Base-by-base conservation (phyloP, 2,113 vertebrate species). In the Guaruba guarouba region DNA sequence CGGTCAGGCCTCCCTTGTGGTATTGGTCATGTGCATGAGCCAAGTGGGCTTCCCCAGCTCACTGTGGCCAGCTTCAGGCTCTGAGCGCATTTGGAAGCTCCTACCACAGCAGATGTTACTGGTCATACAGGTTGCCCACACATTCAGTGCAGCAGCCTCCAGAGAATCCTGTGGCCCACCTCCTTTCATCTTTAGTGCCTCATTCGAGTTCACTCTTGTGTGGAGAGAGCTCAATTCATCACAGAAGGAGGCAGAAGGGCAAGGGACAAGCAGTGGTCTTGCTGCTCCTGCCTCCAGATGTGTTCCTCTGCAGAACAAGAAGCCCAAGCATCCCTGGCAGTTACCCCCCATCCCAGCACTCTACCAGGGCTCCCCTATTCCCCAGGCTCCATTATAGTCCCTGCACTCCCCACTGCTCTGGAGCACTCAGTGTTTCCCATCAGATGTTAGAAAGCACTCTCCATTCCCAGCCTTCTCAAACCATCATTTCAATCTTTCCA, bases 401-500 rank as follows among this genome's bases (percentile, higher is more conserved):
- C 51, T 12, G 68, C 16, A 1, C 27, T 67, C 48, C 37, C 29
- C 0, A 1, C 28, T 71, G n/a, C 25, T 73, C 48, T 25, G 71
- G 22, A 76, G 28, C 51, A 71, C 37, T 16, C 76, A 41, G 22
- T 51, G 43, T 43, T 76, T 82, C 39, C 39, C 48, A 43, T 22
- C 37, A 51, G 63, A 10, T 28, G 4, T 24, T 17, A 59, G 48
- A 37, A 51, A 86, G 49, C 46, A 35, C 71, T 68, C 71, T 54
- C 25, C 39, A 3, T 64, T 57, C 54, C 63, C 81, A 89, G 12
- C 28, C 33, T 43, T 64, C 15, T 69, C 59, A 31, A 13, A 37
- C 24, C 23, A 1, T 46, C 54, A 3, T n/a, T 51, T 46, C 54
- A 43, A 0, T 31, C 13, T 5, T 48, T 23, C 67, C 0, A 0